These are phyloP conservation scores for Reticulitermes lucifugus DNA, from an alignment of 2,888 invertebrate genomes.

Conservation along the genomic window DNA sequence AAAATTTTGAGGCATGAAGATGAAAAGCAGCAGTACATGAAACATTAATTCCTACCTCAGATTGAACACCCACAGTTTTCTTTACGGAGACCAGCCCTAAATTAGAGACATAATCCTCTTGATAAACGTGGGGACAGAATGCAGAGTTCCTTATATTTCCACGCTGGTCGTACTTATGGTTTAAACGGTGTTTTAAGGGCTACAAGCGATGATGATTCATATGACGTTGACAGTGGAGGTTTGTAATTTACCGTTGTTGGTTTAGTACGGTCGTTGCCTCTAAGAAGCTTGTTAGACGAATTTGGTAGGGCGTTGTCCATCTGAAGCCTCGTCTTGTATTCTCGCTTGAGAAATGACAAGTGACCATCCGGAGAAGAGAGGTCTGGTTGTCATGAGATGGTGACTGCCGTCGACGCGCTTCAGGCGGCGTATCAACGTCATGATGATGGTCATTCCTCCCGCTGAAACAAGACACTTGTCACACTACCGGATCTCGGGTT, in stretches of 20 bases:
- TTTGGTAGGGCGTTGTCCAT: slow-evolving; percentile 29
- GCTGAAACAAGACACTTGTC: not conserved
- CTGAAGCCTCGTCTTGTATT: not conserved
- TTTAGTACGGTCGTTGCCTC: not conserved
- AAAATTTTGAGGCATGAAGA: no score
- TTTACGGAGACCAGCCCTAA: no score
- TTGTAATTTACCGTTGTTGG: not conserved
- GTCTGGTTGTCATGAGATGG: slow-evolving; percentile 7
- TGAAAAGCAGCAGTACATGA: no score
- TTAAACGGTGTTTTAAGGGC: no score
- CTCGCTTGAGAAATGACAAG: slow-evolving; percentile 36
- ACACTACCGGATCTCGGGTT: not conserved
- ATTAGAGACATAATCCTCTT: no score
- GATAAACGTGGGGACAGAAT: no score
- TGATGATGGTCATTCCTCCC: slow-evolving; percentile 25
- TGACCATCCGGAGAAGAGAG: slow-evolving; percentile 1
- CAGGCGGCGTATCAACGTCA: not conserved
- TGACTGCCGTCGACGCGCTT: slow-evolving; percentile 1
- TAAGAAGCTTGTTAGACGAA: slow-evolving; percentile 5
- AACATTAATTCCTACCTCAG: no score
- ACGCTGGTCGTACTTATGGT: no score
- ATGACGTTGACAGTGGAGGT: not conserved
- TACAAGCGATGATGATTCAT: not conserved
- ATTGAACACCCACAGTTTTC: no score
- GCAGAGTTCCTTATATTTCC: no score